Base-by-base conservation (phyloP, 1,140 invertebrate genomes). In the Lepidostoma basale region DNA sequence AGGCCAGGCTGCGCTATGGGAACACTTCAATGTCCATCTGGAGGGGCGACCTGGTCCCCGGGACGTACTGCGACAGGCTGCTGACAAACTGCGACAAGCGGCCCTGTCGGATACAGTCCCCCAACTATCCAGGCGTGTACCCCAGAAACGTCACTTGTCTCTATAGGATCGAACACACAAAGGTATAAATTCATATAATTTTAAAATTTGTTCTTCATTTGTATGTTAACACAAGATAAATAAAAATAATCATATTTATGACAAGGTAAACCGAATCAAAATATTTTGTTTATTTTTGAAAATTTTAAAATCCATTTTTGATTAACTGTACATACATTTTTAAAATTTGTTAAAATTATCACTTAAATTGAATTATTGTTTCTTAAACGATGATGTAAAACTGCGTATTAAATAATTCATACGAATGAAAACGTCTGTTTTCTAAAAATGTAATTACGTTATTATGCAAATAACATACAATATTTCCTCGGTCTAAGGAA, bases 61-160 rank as follows among this genome's bases (percentile, higher is more conserved):
- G 88, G 44, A 90, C 88, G 62, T 91, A 92, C 77, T 94, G 92
- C 79, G 90, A 93, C 78, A 85, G 91, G 73, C 85, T 92, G 68
- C 86, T 93, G 66, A 88, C 87, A 69, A 87, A 88, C 74, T 91
- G 88, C 74, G 85, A 88, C 70, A 83, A 85, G 23, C 79, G 84
- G 69, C 83, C 85, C 45, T 91, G 90, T 77, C 85, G 89, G 25
- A 88, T 94, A 30, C 91, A 93, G 80, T 92, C 91, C 14, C 92
- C 92, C 3, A 94, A 94, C 82, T 94, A 92, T 80, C 92, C 92
- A 9, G 92, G 92, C 16, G 88, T 94, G 54, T 94, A 94, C 80
- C 92, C 92, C 2, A 83, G 92, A 67, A 94, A 94, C 78, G 87
- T 93, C 49, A 92, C 91, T 60, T 95, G 92, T 80, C 89, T 90